Conservation (phyloP, 2,113 vertebrate species). For the Pontoporia blainvillei region DNA sequence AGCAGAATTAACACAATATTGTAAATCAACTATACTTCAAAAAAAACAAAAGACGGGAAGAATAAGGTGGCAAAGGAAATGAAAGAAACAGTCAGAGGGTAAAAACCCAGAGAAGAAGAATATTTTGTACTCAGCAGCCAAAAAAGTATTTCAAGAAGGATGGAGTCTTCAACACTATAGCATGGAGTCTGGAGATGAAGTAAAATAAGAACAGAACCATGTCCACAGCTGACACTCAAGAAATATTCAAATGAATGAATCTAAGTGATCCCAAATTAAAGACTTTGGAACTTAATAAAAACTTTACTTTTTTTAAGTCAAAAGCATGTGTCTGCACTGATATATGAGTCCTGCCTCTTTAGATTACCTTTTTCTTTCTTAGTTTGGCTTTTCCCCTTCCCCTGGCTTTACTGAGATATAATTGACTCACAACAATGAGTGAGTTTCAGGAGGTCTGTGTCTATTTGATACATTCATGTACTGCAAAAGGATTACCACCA, state of each 20-base stretch:
- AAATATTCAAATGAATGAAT: not conserved
- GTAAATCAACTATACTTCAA: too few species aligned
- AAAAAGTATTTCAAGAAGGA: not conserved
- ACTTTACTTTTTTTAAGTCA: not conserved
- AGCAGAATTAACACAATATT: too few species aligned
- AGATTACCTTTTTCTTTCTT: not conserved
- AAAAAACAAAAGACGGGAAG: too few species aligned
- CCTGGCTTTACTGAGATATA: not conserved
- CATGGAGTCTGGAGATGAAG: not conserved
- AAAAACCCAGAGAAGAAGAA: not conserved
- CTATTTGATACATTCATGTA: not conserved
- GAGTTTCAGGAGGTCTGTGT: not conserved
- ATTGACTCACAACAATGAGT: not conserved
- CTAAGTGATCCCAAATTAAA: not conserved
- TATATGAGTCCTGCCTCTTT: not conserved
- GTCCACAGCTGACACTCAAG: not conserved
- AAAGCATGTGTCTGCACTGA: not conserved
- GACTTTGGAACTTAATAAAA: not conserved
- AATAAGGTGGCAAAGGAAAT: not conserved
- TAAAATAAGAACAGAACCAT: not conserved
- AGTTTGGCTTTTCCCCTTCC: too few species aligned
- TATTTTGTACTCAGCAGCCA: not conserved
- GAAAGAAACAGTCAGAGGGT: not conserved
- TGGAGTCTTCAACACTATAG: not conserved
- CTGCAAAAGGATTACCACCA: not conserved